phyloP scores from a whole-genome alignment of 2,888 invertebrate species.

The Nudaria mundana region DNA sequence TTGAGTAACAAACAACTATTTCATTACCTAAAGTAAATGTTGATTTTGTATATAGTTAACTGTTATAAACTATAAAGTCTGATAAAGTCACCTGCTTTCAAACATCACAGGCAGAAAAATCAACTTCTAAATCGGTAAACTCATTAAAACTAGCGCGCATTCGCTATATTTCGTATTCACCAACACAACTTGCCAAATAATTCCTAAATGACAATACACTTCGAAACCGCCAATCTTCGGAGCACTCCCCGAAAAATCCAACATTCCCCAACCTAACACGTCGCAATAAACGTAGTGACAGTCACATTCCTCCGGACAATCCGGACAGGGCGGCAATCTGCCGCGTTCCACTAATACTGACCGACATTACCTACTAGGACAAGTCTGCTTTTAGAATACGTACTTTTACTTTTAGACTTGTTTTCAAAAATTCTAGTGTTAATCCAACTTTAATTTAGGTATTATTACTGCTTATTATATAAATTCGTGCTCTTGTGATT shows the following conservation, averaged over 20 bases:
- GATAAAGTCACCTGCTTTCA: too few relatives aligned
- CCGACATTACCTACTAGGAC: slow-evolving; percentile 29
- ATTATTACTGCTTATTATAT: too few relatives aligned
- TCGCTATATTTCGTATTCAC: not conserved
- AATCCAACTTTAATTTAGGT: too few relatives aligned
- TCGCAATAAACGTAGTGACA: slow-evolving; percentile 79
- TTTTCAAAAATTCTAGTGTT: too few relatives aligned
- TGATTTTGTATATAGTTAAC: not conserved
- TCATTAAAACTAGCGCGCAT: not conserved
- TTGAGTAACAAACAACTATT: too few relatives aligned
- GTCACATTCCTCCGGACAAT: slow-evolving; percentile 66
- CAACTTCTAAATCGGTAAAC: not conserved
- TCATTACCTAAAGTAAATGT: too few relatives aligned
- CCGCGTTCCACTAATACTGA: slow-evolving; percentile 52
- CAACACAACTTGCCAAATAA: not conserved
- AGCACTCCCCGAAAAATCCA: slow-evolving; percentile 53
- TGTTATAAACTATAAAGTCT: too few relatives aligned
- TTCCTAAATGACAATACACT: slow-evolving; percentile 9
- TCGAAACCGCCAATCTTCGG: slow-evolving; percentile 22
- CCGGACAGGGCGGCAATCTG: slow-evolving; percentile 66
- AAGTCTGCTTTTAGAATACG: slow-evolving; percentile 22
- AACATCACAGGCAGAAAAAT: too few relatives aligned
- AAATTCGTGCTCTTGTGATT: too few relatives aligned
- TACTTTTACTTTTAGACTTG: not conserved
- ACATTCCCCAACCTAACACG: slow-evolving; percentile 61